Evolutionary conservation across 2,797 vertebrate genomes (phyloP), one percentile per base, ranked within the genome.

Genomic region (Orientallactaga sibirica): DNA sequence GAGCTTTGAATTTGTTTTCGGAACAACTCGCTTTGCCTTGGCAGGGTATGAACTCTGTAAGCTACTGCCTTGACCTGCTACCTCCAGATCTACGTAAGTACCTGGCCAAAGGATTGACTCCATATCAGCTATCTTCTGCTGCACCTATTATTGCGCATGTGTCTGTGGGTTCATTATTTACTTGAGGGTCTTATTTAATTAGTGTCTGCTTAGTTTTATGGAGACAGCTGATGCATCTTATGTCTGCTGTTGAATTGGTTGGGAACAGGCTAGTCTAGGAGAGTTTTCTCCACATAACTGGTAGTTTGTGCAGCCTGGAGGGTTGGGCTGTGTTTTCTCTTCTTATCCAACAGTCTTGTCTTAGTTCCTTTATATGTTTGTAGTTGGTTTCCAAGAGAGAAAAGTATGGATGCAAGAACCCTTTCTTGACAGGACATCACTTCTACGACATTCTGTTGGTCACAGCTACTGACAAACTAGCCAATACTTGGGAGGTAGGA

Each of bases 391-490:
- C 48, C 7, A 52, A 94, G 61, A 91, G 19, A 86, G 37, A 81
- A 10, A 41, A 1, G 43, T 25, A 67, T 37, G 16, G 12, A 73
- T 82, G 55, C 61, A 86, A 83, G 29, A 15, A 8, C 16, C 89
- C 24, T 55, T 79, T 19, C 52, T 7, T 76, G 84, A 14, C 15
- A 74, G 76, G 27, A 4, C 22, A 25, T 79, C 18, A 81, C 18
- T 77, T 87, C 24, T 76, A 29, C 55, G 7, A 2, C 33, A 76
- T 93, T 90, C 75, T 88, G 7, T 37, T 64, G 33, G 22, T 20
- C 37, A 92, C 52, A 58, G 66, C 16, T 77, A 88, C 25, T 79
- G 85, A 87, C 24, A 93, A 84, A 87, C 41, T 79, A 90, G 79
- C 55, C 15, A 25, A 71, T 48, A 76, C 62, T 92, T n/a, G 78